Evolutionary conservation across 2,888 invertebrate species (phyloP).

Genomic region (Dicycla oo): DNA sequence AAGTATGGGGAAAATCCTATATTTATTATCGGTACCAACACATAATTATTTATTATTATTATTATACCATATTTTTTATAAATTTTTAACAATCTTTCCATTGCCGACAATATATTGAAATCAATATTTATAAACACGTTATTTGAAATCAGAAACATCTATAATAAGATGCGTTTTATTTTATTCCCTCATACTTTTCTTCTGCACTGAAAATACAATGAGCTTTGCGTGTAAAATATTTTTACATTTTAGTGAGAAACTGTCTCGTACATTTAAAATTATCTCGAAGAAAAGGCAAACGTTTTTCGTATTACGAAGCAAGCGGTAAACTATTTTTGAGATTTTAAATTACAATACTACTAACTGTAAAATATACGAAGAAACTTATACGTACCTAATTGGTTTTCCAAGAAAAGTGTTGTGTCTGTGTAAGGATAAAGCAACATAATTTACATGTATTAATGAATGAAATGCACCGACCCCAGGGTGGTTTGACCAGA

Average conservation of each 20-base stretch:
- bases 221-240: conserved; percentile 27
- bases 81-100: conserved; percentile 17
- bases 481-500: too few species aligned
- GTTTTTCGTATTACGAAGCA: conserved; percentile 16
- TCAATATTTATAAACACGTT: conserved; percentile 37
- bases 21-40: conserved; percentile 60
- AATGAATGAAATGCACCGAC: too few species aligned
- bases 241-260: conserved; percentile 27
- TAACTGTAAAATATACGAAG: not conserved
- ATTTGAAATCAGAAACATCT: conserved; percentile 15
- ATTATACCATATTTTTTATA: conserved; percentile 28
- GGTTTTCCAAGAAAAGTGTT: conserved; percentile 7
- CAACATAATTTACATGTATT: conserved; percentile 38
- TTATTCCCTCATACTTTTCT: conserved; percentile 32
- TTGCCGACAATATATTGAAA: conserved; percentile 30
- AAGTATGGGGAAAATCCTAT: conserved; percentile 68
- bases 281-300: conserved; percentile 20
- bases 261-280: conserved; percentile 33
- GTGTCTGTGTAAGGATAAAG: conserved; percentile 17
- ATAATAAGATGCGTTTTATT: too few species aligned
- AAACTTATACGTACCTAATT: conserved; percentile 19
- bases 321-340: conserved; percentile 4
- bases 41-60: conserved; percentile 43
- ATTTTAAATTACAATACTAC: not conserved
- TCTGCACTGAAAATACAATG: conserved; percentile 27